Evolutionary conservation across 2,113 vertebrate genomes (phyloP).

Genomic region (Rhodinocichla rosea): DNA sequence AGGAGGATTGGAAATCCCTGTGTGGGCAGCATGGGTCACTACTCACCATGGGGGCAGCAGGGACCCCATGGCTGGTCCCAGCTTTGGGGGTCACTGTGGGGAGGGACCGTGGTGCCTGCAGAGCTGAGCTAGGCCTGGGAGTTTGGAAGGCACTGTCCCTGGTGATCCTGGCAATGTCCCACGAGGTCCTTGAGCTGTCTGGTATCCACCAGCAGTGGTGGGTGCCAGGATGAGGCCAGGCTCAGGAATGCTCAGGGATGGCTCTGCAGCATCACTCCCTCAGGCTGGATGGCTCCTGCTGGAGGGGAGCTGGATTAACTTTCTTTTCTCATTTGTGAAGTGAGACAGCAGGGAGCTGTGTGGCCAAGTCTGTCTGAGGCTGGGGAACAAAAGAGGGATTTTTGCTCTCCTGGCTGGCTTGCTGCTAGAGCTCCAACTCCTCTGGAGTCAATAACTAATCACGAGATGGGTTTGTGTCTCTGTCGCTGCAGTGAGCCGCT

Average conservation of each 20-base stretch:
- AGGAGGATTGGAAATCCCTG: background rate
- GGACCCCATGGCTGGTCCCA: accelerated
- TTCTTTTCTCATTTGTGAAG: constrained; percentile 16
- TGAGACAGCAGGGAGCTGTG: background rate
- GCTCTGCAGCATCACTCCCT: background rate
- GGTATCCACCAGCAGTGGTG: accelerated
- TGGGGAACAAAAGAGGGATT: constrained; percentile 58
- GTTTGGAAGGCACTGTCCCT: background rate
- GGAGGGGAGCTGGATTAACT: constrained; percentile 4
- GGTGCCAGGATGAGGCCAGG: background rate
- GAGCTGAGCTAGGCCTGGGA: background rate
- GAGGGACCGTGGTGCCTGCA: accelerated
- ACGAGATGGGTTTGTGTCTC: background rate
- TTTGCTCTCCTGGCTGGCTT: constrained; percentile 14
- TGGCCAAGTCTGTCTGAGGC: constrained; percentile 37
- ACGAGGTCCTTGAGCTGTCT: background rate
- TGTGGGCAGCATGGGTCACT: background rate
- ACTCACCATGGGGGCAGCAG: accelerated
- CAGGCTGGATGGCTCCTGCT: constrained; percentile 14
- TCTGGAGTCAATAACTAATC: constrained; percentile 46
- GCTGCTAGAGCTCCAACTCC: background rate
- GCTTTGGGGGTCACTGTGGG: background rate
- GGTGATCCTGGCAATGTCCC: background rate
- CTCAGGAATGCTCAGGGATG: background rate
- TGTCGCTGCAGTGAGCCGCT: background rate